Conservation (phyloP, 37 sponge, comb jelly and placozoan species). For the Aplysina aerophoba region DNA sequence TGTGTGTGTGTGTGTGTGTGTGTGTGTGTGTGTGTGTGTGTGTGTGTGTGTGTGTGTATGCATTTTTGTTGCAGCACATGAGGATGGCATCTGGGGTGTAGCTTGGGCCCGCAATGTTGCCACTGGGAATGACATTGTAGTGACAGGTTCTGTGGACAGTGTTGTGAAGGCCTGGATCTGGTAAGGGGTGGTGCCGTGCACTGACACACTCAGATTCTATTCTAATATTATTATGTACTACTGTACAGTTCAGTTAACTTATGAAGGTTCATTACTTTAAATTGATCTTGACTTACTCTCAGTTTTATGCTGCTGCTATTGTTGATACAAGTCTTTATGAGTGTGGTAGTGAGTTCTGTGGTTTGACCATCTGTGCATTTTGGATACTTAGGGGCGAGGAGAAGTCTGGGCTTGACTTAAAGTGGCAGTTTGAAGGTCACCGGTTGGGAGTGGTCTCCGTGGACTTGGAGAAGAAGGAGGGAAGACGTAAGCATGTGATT, state of each 20-base stretch:
- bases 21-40: too few species aligned
- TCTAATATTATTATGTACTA: not conserved
- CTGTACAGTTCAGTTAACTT: not conserved
- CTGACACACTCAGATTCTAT: not conserved
- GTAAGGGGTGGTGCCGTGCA: constrained; percentile 43
- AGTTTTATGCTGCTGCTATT: too few species aligned
- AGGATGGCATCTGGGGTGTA: constrained; percentile 93
- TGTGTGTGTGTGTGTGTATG: not conserved
- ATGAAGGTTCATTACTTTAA: too few species aligned
- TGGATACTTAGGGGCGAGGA: constrained; percentile 70
- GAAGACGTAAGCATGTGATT: constrained; percentile 73
- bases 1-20: not conserved
- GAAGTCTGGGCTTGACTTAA: constrained; percentile 47
- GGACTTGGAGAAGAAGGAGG: constrained; percentile 72
- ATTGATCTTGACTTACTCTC: too few species aligned
- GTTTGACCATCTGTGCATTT: too few species aligned
- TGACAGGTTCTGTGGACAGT: constrained; percentile 94
- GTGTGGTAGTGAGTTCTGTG: too few species aligned
- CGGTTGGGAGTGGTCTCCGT: constrained; percentile 98
- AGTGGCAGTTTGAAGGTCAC: constrained; percentile 93
- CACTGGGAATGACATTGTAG: constrained; percentile 71
- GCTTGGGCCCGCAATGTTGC: constrained; percentile 77
- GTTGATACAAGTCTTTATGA: too few species aligned
- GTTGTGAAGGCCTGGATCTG: constrained; percentile 90
- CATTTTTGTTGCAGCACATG: constrained; percentile 65